A percentile compares a stretch with the other conserved stretches of the same genome.
phyloP scores from a whole-genome alignment of 2,888 invertebrate genomes.

The Oscheius sp. region DNA sequence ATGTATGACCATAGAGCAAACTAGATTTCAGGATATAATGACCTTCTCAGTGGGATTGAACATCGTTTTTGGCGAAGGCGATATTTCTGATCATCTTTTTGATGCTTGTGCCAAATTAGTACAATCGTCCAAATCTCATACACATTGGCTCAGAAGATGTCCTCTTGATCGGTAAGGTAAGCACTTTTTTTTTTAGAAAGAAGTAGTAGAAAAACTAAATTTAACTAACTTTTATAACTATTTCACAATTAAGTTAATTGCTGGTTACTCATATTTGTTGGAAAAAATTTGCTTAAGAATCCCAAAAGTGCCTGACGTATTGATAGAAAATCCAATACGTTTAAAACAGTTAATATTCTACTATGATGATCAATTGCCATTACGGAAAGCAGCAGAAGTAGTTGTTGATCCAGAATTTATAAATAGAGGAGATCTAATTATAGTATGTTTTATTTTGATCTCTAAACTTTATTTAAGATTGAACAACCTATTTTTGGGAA shows the following conservation, averaged over 20 bases:
- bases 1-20: too few species aligned
- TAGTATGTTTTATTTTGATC: neutral
- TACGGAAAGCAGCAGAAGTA: neutral
- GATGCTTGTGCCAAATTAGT: neutral
- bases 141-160: neutral
- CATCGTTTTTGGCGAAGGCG: conserved; percentile 7
- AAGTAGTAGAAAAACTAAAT: neutral
- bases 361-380: neutral
- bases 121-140: neutral
- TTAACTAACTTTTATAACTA: neutral
- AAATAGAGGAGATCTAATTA: neutral
- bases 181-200: neutral
- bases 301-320: neutral
- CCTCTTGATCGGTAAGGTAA: neutral
- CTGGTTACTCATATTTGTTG: too few species aligned
- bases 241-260: too few species aligned
- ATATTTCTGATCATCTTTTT: neutral
- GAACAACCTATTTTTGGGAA: neutral
- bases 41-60: neutral
- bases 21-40: too few species aligned
- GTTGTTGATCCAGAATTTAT: neutral
- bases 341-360: neutral
- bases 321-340: neutral
- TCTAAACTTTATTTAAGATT: neutral
- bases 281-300: neutral